Evolutionary conservation across 2,797 vertebrate species (phyloP).

Genomic region (Alauda arvensis): DNA sequence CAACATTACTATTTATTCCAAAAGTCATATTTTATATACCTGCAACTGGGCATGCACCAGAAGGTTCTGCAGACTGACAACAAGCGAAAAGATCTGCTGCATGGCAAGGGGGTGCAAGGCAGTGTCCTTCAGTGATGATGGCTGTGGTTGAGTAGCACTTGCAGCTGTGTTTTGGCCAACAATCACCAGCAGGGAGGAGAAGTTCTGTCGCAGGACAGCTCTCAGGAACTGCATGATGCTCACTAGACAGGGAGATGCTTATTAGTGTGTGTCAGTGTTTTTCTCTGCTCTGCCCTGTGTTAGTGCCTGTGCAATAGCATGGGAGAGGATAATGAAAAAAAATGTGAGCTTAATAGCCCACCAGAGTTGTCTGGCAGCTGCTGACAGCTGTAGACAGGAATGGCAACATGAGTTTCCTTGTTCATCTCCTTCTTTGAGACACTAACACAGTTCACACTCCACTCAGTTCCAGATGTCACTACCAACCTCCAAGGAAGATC

Average conservation of each 20-base stretch:
- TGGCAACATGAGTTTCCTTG: background rate
- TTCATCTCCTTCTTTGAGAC: background rate
- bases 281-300: background rate
- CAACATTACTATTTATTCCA: background rate
- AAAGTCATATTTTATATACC: background rate
- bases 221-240: constrained; percentile 83
- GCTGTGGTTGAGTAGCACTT: constrained; percentile 31
- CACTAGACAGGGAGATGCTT: constrained; percentile 62
- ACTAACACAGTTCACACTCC: background rate
- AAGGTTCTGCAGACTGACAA: constrained; percentile 81
- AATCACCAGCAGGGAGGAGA: constrained; percentile 74
- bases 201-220: constrained; percentile 77
- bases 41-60: constrained; percentile 76
- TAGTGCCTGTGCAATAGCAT: background rate
- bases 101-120: constrained; percentile 78
- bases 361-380: background rate
- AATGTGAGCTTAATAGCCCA: background rate
- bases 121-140: constrained; percentile 63
- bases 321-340: background rate
- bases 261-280: background rate
- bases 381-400: background rate
- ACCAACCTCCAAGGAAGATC: background rate
- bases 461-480: background rate
- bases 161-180: constrained; percentile 43
- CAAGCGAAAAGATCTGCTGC: constrained; percentile 73